Evolutionary conservation across 2,888 invertebrate species (phyloP).

Genomic region (Therioaphis trifolii): DNA sequence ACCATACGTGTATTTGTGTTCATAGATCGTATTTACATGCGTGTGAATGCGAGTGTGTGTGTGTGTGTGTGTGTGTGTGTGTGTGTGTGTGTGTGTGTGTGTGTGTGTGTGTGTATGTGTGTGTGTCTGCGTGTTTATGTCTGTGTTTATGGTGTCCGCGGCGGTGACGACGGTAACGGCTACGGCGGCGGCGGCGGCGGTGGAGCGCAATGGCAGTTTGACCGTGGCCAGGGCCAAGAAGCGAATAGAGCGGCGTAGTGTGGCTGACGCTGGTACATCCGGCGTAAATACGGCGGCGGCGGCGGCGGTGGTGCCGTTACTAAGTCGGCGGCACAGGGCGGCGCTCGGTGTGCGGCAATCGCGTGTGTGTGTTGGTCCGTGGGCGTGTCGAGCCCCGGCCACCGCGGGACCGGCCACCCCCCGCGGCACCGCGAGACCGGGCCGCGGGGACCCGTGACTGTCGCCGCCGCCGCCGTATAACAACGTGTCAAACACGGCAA

Average conservation of each 20-base stretch:
- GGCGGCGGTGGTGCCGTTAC: constrained; percentile 45
- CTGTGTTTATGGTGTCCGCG: no score
- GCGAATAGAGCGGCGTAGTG: constrained; percentile 44
- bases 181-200: not conserved
- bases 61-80: no score
- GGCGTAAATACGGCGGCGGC: constrained; percentile 23
- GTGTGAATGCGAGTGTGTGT: no score
- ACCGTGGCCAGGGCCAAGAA: constrained; percentile 58
- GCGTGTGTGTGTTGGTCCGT: constrained; percentile 63
- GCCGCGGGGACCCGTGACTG: constrained; percentile 4
- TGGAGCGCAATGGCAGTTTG: constrained; percentile 24
- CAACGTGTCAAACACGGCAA: constrained; percentile 62
- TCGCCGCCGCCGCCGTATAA: constrained; percentile 33
- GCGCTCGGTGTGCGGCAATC: constrained; percentile 45
- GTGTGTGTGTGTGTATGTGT: no score
- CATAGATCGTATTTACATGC: no score
- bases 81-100: no score
- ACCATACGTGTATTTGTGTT: no score
- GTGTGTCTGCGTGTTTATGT: no score
- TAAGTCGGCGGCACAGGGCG: constrained; percentile 61
- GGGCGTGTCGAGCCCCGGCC: constrained; percentile 60
- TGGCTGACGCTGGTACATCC: constrained; percentile 21
- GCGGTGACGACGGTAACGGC: no score
- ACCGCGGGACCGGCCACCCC: constrained; percentile 52
- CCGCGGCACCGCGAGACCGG: not conserved